Base-by-base conservation (phyloP, 2,888 invertebrate genomes). In the Dromius quadrimaculatus region DNA sequence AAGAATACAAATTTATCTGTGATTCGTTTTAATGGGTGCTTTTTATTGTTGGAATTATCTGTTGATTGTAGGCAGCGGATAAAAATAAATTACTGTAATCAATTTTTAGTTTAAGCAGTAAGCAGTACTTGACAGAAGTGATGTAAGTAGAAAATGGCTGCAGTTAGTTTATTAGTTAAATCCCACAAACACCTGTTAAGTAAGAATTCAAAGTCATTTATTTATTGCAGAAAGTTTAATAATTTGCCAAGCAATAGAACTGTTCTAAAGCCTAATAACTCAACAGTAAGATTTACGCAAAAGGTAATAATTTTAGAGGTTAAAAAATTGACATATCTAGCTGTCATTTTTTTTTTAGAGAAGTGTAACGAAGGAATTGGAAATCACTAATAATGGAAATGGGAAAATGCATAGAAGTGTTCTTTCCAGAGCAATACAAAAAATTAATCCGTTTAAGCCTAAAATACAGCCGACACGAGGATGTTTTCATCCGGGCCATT, bases 401-500 rank as follows among this genome's bases (percentile, higher is more conserved):
- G 47, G 47, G 1, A 54, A 54, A 15, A 63, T 43, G n/a, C 15
- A 66, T 28, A 41, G 66, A 54, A 34, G 63, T 59, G n/a, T 61
- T 41, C 36, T 64, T 43, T 41, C 38, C 20, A 63, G 28, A 63
- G 36, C 43, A 2, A 17, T 62, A 17, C 50, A 74, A 76, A 70
- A 76, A 75, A 73, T 36, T 75, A n/a, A 72, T 69, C 43, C 71
- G 74, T 75, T 74, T 34, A 79, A 80, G 74, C 81, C 82, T 34
- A 84, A 82, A 71, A 76, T 73, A 68, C 86, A 85, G 75, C 85
- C 85, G 69, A 84, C 84, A 62, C 81, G 95, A 85, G 90, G 90
- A 85, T 97, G 96, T 87, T 94, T 96, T 87, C 96, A 97, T 86
- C 94, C 95, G 82, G 95, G 95, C 78, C 89, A 92, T 78, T 78